phyloP scores from a whole-genome alignment of 35 echinoderm and acorn worm genomes.

The Eucidaris tribuloides region DNA sequence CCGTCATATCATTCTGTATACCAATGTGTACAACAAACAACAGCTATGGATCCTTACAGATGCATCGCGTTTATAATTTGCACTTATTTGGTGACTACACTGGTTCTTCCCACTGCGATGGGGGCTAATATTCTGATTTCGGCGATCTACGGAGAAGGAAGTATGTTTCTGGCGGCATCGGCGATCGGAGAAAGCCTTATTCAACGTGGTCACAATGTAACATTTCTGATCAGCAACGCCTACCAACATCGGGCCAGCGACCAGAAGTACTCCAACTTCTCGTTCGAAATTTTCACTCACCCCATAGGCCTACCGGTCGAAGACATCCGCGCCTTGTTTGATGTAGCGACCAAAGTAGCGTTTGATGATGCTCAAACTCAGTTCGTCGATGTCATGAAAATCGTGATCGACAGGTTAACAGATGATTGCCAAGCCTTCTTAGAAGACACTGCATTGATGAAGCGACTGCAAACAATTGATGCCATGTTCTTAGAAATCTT shows the following conservation, averaged over 20 bases:
- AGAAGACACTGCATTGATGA: constrained; percentile 27
- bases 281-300: constrained; percentile 52
- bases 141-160: constrained; percentile 48
- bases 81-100: too few species aligned
- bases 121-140: constrained; percentile 15
- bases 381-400: constrained; percentile 26
- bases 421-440: constrained; percentile 54
- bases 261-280: constrained; percentile 23
- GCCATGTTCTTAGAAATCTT: too few species aligned
- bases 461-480: constrained; percentile 21
- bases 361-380: constrained; percentile 50
- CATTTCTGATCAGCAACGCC: constrained; percentile 46
- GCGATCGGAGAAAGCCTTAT: constrained; percentile 39
- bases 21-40: too few species aligned
- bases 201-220: constrained; percentile 56
- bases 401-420: background rate
- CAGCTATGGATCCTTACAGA: too few species aligned
- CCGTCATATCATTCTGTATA: too few species aligned
- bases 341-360: constrained; percentile 31
- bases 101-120: background rate
- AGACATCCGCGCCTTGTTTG: background rate
- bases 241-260: constrained; percentile 36
- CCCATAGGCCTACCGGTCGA: constrained; percentile 16
- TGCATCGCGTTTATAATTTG: too few species aligned
- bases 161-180: constrained; percentile 47